Evolutionary conservation across 2,113 vertebrate species (phyloP).

Genomic region (Ranitomeya variabilis): DNA sequence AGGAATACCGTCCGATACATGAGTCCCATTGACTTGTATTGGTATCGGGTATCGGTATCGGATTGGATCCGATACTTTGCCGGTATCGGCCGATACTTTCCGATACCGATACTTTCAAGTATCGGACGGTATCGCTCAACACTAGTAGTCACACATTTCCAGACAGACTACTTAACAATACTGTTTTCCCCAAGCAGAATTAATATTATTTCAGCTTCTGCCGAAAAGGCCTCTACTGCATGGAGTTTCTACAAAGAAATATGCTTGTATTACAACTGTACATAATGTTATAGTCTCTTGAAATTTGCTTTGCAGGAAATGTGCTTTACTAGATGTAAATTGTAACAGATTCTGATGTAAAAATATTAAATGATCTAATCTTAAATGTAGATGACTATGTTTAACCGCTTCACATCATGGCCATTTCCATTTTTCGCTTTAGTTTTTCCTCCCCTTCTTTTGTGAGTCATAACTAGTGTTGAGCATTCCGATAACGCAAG

Average conservation of each 20-base stretch:
- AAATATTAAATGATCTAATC: not conserved
- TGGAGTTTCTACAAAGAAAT: not conserved
- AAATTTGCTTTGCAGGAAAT: not conserved
- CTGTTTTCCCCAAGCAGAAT: constrained; percentile 2
- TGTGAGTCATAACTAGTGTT: no score
- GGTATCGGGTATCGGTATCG: no score
- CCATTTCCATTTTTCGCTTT: no score
- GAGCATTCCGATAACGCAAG: no score
- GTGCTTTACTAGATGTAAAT: not conserved
- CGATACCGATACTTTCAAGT: no score
- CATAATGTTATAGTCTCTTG: not conserved
- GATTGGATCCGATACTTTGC: no score
- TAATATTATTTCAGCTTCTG: constrained; percentile 7
- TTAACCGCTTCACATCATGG: no score
- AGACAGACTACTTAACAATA: constrained; percentile 19
- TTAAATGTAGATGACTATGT: not conserved
- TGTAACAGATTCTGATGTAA: not conserved
- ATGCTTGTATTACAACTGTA: not conserved
- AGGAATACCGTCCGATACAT: no score
- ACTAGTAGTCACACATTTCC: constrained; percentile 24
- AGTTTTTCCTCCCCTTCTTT: no score
- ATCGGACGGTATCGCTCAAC: no score
- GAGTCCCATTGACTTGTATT: no score
- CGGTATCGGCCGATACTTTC: no score
- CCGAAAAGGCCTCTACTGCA: not conserved